A percentile compares a stretch with the other conserved stretches of the same genome.
Conservation (phyloP, 2,113 vertebrate genomes). For the Miniopterus natalensis region DNA sequence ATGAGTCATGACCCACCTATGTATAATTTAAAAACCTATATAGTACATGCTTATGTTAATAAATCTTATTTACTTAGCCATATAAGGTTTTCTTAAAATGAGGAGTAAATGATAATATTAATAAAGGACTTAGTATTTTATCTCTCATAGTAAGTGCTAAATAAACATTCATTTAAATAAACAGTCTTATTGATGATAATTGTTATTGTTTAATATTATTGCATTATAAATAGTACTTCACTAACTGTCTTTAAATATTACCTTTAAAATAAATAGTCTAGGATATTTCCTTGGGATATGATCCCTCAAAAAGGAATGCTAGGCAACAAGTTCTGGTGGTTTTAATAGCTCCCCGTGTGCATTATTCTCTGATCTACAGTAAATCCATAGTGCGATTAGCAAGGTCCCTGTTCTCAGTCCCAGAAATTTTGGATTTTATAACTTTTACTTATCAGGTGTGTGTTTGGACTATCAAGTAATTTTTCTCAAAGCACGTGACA, state of each 20-base stretch:
- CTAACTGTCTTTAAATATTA: conserved; percentile 8
- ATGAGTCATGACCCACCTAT: neutral
- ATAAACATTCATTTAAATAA: conserved; percentile 20
- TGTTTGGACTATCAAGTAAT: neutral
- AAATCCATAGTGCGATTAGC: neutral
- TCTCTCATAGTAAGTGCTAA: neutral
- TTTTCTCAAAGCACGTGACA: neutral
- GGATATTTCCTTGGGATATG: neutral
- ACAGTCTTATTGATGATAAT: conserved; percentile 6
- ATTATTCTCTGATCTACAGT: neutral
- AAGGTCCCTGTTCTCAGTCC: neutral
- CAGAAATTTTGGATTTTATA: neutral
- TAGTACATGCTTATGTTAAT: neutral
- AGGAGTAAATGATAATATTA: conserved; percentile 33
- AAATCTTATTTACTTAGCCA: conserved; percentile 4
- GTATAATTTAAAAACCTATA: neutral
- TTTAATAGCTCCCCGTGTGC: neutral
- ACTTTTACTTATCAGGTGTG: neutral
- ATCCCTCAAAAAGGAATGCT: neutral
- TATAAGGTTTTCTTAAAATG: conserved; percentile 11
- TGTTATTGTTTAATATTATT: conserved; percentile 47
- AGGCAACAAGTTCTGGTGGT: neutral
- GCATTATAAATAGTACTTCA: neutral
- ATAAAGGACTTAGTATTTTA: neutral
- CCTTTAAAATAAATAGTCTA: conserved; percentile 40